Evolutionary conservation across 1,140 invertebrate genomes (phyloP), one percentile per base, ranked within the genome.

Genomic region (Drosophila mauritiana): DNA sequence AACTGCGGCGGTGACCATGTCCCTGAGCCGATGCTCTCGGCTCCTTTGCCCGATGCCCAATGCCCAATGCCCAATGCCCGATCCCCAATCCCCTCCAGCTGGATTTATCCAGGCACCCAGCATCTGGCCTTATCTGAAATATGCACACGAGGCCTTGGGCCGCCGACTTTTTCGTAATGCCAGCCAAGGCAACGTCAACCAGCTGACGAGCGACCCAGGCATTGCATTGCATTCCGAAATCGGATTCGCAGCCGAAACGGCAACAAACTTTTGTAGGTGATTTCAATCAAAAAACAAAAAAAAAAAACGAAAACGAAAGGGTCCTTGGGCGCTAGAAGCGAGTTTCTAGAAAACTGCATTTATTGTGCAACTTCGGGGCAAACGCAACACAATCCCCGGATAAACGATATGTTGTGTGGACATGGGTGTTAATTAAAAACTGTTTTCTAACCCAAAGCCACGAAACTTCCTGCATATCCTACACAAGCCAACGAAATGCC

Each of bases 51-150:
- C 20, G 20, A 31, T 31, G 27, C 27, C 27, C 27, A 2, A 31
- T 31, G 27, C 27, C 27, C 27, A 7, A 31, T 31, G 27, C 27
- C 27, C 27, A 3, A 31, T 31, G 31, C 31, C 27, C 36, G 11
- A 25, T 49, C 43, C 43, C 57, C 58, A 37, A 64, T 59, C 62
- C 49, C 70, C 69, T 65, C 57, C 31, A 36, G 49, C 58, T 42
- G 42, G 70, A 70, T 81, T 61, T 61, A 82, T 76, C 67, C 81
- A 79, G 59, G 61, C 79, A 70, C 46, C 70, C 75, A 88, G 72
- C 77, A 89, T 84, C 89, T 89, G 85, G 77, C 84, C 84, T 89
- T 89, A 89, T 89, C 84, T 89, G 78, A 89, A 88, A 89, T 89
- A 89, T 89, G 84, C 84, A 89, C 73, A 83, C 54, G 59, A 72